Evolutionary conservation across 2,113 vertebrate species (phyloP).

Genomic region (Mugil cephalus): DNA sequence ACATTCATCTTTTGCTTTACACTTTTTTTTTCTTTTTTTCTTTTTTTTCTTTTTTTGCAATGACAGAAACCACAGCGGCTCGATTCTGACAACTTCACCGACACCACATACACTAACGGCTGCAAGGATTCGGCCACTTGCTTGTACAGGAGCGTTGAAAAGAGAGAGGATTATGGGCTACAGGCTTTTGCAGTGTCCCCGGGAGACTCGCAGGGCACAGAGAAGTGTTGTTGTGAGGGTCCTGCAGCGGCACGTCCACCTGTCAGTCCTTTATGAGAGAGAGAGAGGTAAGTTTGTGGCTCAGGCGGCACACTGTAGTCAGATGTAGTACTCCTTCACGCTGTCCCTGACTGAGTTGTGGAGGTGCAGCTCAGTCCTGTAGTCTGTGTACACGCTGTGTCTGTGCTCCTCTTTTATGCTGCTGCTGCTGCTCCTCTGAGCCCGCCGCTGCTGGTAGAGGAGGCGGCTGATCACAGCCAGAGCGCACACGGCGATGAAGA

Average conservation of each 20-base stretch:
- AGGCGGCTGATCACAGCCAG: constrained; percentile 91
- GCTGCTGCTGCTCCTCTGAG: constrained; percentile 81
- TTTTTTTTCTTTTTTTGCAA: constrained; percentile 24
- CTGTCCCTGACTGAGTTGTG: constrained; percentile 92
- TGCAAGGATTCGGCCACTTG: constrained; percentile 47
- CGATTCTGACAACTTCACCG: constrained; percentile 63
- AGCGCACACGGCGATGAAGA: constrained; percentile 91
- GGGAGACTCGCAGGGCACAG: constrained; percentile 34
- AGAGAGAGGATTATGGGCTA: constrained; percentile 31
- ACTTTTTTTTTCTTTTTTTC: constrained; percentile 5
- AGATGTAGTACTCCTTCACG: constrained; percentile 98
- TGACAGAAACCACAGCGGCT: constrained; percentile 68
- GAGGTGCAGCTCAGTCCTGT: constrained; percentile 92
- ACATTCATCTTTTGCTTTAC: constrained; percentile 52
- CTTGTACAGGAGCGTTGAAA: constrained; percentile 34
- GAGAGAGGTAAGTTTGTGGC: constrained; percentile 55
- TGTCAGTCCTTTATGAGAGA: constrained; percentile 30
- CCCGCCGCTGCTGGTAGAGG: constrained; percentile 92
- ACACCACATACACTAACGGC: constrained; percentile 67
- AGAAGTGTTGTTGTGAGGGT: constrained; percentile 21
- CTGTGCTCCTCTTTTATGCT: constrained; percentile 87
- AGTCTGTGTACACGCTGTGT: constrained; percentile 88
- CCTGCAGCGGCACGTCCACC: constrained; percentile 42
- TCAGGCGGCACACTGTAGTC: constrained; percentile 61
- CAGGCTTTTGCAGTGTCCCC: constrained; percentile 40